These are phyloP conservation scores for Monarcha castaneiventris DNA, from an alignment of 2,113 vertebrate species.

Conservation along the genomic window DNA sequence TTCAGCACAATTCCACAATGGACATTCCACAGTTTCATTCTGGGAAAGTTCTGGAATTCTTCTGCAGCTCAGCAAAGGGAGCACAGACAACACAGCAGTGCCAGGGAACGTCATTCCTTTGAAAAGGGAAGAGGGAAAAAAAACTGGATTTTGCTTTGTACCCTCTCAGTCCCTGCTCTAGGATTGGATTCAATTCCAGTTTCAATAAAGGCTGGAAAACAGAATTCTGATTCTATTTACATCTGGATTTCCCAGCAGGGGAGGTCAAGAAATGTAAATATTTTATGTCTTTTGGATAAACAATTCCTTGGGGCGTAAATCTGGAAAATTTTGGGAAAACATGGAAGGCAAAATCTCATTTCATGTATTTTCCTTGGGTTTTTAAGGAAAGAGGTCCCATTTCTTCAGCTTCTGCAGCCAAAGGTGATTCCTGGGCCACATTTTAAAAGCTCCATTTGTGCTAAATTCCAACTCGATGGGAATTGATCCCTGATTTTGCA, in stretches of 20 bases:
- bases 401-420: background rate
- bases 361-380: background rate
- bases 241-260: background rate
- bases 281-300: background rate
- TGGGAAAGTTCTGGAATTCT: background rate
- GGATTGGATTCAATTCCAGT: background rate
- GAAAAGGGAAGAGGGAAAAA: background rate
- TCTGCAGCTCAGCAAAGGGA: background rate
- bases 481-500: background rate
- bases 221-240: background rate
- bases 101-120: background rate
- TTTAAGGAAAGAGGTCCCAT: background rate
- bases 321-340: background rate
- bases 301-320: background rate
- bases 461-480: background rate
- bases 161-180: background rate
- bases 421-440: fast-evolving
- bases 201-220: background rate
- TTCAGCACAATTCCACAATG: background rate
- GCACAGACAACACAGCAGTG: fast-evolving
- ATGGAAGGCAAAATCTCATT: fast-evolving
- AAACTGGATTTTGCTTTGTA: background rate
- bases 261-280: fast-evolving
- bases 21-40: background rate
- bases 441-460: background rate